These are phyloP conservation scores for Nematolebias whitei DNA, from an alignment of 2,113 vertebrate species.

Conservation along the genomic window DNA sequence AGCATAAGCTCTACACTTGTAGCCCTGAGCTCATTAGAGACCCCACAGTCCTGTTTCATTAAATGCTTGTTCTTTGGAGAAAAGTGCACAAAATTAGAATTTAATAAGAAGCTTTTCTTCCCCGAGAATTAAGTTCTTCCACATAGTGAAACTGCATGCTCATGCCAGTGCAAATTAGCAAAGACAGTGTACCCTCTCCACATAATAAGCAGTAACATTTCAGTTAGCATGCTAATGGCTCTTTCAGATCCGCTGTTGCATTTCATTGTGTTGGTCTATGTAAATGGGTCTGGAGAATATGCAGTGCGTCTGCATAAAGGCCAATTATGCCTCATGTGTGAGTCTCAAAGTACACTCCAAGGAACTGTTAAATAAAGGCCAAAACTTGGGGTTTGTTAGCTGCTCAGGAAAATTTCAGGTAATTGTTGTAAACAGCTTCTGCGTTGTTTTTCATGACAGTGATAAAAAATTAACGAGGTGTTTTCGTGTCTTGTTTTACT, in stretches of 20 bases:
- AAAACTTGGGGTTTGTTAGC: constrained; percentile 38
- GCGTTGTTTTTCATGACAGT: background rate
- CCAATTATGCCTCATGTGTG: constrained; percentile 67
- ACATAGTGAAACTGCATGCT: constrained; percentile 56
- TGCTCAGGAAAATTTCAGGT: constrained; percentile 27
- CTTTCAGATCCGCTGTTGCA: constrained; percentile 43
- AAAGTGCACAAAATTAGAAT: constrained; percentile 60
- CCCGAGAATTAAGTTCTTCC: constrained; percentile 44
- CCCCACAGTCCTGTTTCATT: constrained; percentile 54
- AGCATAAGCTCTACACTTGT: constrained; percentile 31
- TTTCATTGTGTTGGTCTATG: constrained; percentile 52
- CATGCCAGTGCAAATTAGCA: constrained; percentile 63
- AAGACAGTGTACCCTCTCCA: constrained; percentile 47
- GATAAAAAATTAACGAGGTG: background rate
- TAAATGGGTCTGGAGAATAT: constrained; percentile 50
- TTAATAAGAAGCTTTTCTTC: constrained; percentile 65
- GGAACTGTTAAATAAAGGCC: constrained; percentile 50
- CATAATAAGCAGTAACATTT: constrained; percentile 53
- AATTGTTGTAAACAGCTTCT: constrained; percentile 28
- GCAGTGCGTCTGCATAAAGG: constrained; percentile 51
- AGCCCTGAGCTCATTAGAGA: constrained; percentile 60
- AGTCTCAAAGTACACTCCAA: constrained; percentile 55
- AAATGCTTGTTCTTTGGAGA: constrained; percentile 64
- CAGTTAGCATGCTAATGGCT: constrained; percentile 67
- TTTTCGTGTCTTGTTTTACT: background rate